phyloP scores from a whole-genome alignment of 2,797 vertebrate species.

The Tinamus major region DNA sequence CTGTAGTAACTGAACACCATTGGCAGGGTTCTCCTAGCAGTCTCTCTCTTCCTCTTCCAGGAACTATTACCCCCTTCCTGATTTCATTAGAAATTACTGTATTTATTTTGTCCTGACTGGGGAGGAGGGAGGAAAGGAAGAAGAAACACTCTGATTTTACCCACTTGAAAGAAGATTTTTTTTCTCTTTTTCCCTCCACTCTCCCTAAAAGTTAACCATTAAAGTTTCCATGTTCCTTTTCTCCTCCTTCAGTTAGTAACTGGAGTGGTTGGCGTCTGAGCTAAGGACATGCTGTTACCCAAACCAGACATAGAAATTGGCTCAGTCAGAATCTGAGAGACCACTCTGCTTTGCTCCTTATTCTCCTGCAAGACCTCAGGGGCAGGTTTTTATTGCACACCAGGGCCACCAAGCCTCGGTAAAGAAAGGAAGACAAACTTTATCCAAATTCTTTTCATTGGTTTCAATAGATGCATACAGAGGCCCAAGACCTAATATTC shows the following conservation, averaged over 20 bases:
- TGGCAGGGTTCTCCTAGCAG: constrained; percentile 50
- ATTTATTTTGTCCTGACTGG: constrained; percentile 62
- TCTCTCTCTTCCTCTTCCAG: constrained; percentile 75
- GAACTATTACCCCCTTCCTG: constrained; percentile 72
- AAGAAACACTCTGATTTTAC: constrained; percentile 29
- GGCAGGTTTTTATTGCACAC: background rate
- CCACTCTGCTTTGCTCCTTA: background rate
- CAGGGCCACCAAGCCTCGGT: background rate
- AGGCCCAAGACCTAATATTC: background rate
- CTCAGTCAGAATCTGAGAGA: background rate
- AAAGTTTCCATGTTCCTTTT: background rate
- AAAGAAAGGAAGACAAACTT: background rate
- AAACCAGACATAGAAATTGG: background rate
- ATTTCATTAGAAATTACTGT: constrained; percentile 74
- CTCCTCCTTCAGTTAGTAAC: background rate
- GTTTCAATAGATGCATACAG: background rate
- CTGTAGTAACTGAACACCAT: constrained; percentile 65
- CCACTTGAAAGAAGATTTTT: constrained; percentile 19
- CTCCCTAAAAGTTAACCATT: constrained; percentile 28
- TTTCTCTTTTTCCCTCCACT: background rate
- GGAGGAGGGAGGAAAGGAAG: constrained; percentile 10
- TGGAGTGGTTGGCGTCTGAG: background rate
- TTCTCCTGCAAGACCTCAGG: background rate
- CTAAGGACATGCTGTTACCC: background rate
- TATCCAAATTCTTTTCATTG: background rate